These are phyloP conservation scores for Drosophila novamexicana DNA, from an alignment of 1,140 invertebrate species.

Conservation along the genomic window DNA sequence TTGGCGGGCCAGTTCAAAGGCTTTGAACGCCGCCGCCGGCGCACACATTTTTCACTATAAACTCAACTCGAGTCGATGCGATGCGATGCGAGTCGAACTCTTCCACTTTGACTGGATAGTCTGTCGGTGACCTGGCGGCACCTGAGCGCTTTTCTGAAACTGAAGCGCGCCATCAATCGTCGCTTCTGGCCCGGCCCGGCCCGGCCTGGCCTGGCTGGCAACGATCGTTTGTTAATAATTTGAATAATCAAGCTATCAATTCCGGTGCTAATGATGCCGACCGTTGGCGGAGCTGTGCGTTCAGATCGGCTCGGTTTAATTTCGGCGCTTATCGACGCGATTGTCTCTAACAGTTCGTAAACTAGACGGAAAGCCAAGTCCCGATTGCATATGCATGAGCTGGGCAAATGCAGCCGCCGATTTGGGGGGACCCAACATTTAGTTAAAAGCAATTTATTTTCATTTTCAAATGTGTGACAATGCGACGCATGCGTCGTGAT, in stretches of 20 bases:
- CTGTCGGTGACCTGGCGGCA: constrained; percentile 59
- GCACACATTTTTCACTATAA: constrained; percentile 77
- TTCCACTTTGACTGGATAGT: constrained; percentile 6
- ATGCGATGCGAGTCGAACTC: constrained; percentile 6
- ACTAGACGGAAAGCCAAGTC: constrained; percentile 70
- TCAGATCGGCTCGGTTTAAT: constrained; percentile 39
- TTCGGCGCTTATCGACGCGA: constrained; percentile 59
- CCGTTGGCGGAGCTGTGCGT: constrained; percentile 49
- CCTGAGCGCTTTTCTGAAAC: constrained; percentile 47
- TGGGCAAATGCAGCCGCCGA: neutral
- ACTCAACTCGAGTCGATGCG: constrained; percentile 29
- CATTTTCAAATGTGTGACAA: constrained; percentile 80
- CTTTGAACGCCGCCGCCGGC: constrained; percentile 63
- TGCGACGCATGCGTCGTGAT: constrained; percentile 71
- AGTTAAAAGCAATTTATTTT: constrained; percentile 74
- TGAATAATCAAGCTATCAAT: constrained; percentile 84
- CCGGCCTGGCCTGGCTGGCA: too few species aligned
- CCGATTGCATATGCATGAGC: constrained; percentile 65
- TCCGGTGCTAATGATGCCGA: constrained; percentile 82
- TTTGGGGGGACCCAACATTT: constrained; percentile 11
- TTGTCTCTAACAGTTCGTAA: constrained; percentile 74
- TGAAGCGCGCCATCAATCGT: constrained; percentile 75
- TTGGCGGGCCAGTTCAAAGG: constrained; percentile 76
- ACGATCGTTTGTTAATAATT: constrained; percentile 81
- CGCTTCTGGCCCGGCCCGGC: constrained; percentile 35